Percentiles rank a stretch among this genome's conserved stretches.
Conservation (phyloP, 2,888 invertebrate genomes). For the Amiota mariae region DNA sequence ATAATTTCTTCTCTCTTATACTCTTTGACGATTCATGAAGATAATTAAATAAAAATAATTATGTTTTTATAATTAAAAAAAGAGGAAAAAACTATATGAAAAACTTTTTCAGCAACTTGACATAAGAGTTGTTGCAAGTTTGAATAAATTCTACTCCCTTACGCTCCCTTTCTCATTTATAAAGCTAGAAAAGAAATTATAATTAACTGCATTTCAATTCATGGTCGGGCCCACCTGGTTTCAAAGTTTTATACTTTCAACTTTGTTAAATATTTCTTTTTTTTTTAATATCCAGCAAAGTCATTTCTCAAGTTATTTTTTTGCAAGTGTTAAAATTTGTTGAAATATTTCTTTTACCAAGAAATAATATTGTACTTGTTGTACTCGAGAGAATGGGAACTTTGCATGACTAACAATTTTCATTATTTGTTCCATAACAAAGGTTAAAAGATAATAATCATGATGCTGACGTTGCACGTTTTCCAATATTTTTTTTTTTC, state of each 20-base stretch:
- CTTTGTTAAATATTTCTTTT: neutral
- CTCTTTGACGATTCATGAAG: neutral
- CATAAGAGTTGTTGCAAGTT: constrained; percentile 3
- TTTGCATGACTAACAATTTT: constrained; percentile 17
- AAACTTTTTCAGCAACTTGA: neutral
- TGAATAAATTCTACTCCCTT: neutral
- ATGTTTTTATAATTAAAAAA: neutral
- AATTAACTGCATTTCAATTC: constrained; percentile 20
- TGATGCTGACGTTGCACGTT: constrained; percentile 16
- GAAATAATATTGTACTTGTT: neutral
- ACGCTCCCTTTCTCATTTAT: neutral
- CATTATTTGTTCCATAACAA: neutral
- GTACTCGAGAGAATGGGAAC: neutral
- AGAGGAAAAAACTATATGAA: neutral
- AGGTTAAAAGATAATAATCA: constrained; percentile 28
- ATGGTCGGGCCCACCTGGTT: constrained; percentile 11
- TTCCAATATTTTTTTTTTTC: neutral
- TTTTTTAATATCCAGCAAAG: neutral
- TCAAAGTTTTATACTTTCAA: constrained; percentile 6
- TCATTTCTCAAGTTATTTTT: neutral
- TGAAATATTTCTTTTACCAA: constrained; percentile 2
- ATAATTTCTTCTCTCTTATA: neutral
- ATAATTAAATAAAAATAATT: constrained; percentile 18
- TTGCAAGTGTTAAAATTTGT: neutral
- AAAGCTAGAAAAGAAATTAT: constrained; percentile 2